Evolutionary conservation across 1,140 invertebrate genomes (phyloP).

Genomic region (Zaprionus vittiger): DNA sequence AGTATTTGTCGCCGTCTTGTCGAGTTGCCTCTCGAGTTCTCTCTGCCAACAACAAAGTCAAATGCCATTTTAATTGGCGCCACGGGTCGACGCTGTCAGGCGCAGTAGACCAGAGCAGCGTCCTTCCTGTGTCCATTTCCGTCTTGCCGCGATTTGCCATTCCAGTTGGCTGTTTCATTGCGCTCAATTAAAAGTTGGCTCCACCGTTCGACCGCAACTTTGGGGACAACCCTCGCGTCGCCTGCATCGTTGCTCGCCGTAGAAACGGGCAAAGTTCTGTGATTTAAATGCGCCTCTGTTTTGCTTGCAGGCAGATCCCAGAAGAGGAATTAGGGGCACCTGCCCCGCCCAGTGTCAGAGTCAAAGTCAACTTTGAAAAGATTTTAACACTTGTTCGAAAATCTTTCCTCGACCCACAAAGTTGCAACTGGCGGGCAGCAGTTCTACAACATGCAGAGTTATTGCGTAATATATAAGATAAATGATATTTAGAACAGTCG

Average conservation of each 20-base stretch:
- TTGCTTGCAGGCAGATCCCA: conserved; percentile 27
- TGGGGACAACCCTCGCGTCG: conserved; percentile 7
- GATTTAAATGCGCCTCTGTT: conserved; percentile 63
- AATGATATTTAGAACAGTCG: neutral
- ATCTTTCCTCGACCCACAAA: neutral
- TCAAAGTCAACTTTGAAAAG: conserved; percentile 32
- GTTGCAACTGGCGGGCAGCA: neutral
- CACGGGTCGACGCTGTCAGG: conserved; percentile 51
- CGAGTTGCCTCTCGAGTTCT: neutral
- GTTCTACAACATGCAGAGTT: neutral
- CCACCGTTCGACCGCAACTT: conserved; percentile 44
- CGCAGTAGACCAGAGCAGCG: neutral
- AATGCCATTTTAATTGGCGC: conserved; percentile 80
- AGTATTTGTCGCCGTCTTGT: conserved; percentile 21
- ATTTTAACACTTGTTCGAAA: conserved; percentile 26
- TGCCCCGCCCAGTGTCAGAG: conserved; percentile 27
- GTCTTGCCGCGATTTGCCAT: conserved; percentile 23
- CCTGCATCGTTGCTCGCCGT: neutral
- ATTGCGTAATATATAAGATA: conserved; percentile 13
- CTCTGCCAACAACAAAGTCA: conserved; percentile 49
- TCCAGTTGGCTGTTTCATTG: conserved; percentile 58
- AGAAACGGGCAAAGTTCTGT: conserved; percentile 72
- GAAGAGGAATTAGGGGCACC: no score
- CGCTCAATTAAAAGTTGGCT: conserved; percentile 75
- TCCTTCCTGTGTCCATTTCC: neutral